A percentile compares a stretch with the other conserved stretches of the same genome.
These are phyloP conservation scores for Perccottus glenii DNA, from an alignment of 2,113 vertebrate species.

Conservation along the genomic window DNA sequence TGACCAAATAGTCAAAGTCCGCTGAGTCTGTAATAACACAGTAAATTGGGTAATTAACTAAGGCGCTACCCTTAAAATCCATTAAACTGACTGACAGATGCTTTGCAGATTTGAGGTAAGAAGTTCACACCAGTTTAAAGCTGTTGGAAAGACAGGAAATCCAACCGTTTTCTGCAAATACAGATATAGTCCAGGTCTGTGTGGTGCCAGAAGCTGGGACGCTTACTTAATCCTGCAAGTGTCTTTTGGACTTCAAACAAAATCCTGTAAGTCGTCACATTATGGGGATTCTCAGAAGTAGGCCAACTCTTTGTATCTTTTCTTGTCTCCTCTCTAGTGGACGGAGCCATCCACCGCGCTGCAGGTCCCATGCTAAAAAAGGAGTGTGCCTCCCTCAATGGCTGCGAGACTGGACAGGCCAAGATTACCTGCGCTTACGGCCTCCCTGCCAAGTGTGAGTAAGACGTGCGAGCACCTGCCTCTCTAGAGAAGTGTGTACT, in stretches of 20 bases:
- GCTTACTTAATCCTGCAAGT: constrained; percentile 18
- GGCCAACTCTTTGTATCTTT: constrained; percentile 44
- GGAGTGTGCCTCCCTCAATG: constrained; percentile 84
- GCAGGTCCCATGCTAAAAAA: constrained; percentile 85
- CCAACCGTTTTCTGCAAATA: constrained; percentile 17
- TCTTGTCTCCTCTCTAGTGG: constrained; percentile 79
- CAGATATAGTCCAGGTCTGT: constrained; percentile 36
- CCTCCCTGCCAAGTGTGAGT: constrained; percentile 90
- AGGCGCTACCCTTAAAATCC: constrained; percentile 57
- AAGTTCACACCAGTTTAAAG: constrained; percentile 14
- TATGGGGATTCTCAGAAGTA: constrained; percentile 46
- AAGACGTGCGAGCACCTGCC: constrained; percentile 21
- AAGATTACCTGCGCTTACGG: constrained; percentile 88
- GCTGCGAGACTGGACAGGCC: constrained; percentile 86
- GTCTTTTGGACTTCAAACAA: constrained; percentile 42
- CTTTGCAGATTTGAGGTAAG: constrained; percentile 25
- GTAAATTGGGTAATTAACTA: constrained; percentile 70
- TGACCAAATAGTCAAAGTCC: constrained; percentile 71
- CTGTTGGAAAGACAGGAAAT: constrained; percentile 20
- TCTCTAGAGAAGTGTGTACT: constrained; percentile 21
- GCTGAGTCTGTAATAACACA: constrained; percentile 68
- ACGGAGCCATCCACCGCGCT: constrained; percentile 86
- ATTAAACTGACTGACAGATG: constrained; percentile 58
- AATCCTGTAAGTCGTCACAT: constrained; percentile 27
- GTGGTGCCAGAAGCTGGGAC: constrained; percentile 29